Evolutionary conservation across 1,140 invertebrate genomes (phyloP), one percentile per base, ranked within the genome.

Genomic region (Trachelipus rathkii): DNA sequence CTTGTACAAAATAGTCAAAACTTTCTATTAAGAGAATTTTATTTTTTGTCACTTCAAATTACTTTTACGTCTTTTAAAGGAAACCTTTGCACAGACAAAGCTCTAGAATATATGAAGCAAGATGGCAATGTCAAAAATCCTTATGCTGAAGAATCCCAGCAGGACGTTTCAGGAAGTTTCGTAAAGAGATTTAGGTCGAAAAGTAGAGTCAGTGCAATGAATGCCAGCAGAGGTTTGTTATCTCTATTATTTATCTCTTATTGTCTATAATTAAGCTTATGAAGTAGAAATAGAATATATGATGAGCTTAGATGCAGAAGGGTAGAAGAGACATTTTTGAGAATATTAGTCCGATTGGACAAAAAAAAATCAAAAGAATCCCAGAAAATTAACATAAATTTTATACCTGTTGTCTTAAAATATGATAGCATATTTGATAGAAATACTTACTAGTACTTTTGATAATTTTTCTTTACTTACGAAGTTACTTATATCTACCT

Each of bases 81-180:
- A n/a, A 78, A 81, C 70, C 75, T 81, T 21, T 81, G 79, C 60
- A 78, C 79, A 1, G 79, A 81, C 21, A 46, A 71, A 43, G 79
- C 79, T 0, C 75, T 81, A 67, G 79, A 81, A n/a, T 81, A 81
- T 66, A 81, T 81, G 77, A 21, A 77, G 10, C 77, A 75, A 24
- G 79, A 81, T 24, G 79, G 79, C 13, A 71, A 77, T 6, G 73
- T 75, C 13, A 76, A 81, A 44, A 76, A 78, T 24, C 73, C 79
- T 0, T 74, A 81, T 53, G 46, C 72, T 46, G 75, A 75, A 0
- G 79, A 81, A 46, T 46, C 73, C 44, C 75, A 78, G 68, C 70
- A 71, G 33, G 79, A 81, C 71, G 60, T 74, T 50, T 74, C 73
- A 13, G 77, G 77, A 68, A 75, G 79, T 23, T 78, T 77, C 69